Conservation (phyloP, 2,113 vertebrate species). For the Collichthys lucidus region DNA sequence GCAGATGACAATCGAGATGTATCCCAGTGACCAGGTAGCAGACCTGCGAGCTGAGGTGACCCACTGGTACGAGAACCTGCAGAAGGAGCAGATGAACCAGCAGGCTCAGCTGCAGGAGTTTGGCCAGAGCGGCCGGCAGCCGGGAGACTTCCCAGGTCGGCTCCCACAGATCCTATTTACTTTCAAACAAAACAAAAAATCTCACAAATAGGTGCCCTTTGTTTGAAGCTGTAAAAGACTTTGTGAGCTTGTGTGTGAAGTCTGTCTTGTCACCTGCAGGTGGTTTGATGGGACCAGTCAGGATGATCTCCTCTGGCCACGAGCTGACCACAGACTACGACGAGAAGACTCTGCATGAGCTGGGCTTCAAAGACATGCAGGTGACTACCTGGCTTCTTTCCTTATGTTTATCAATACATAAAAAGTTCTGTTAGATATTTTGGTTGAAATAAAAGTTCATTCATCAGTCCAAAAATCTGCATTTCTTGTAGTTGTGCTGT, state of each 20-base stretch:
- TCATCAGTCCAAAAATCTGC: not conserved
- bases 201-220: not conserved
- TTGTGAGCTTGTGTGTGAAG: not conserved
- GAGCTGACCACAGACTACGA: conserved; percentile 99
- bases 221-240: not conserved
- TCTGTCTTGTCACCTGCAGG: conserved; percentile 79
- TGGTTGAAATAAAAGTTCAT: not conserved
- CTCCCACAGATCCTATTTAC: not conserved
- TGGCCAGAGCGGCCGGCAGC: conserved; percentile 92
- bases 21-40: conserved; percentile 98
- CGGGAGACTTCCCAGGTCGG: conserved; percentile 93
- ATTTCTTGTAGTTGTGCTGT: not conserved
- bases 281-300: conserved; percentile 97
- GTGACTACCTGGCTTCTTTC: conserved; percentile 53
- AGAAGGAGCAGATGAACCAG: conserved; percentile 98
- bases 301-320: conserved; percentile 99
- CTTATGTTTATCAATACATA: not conserved
- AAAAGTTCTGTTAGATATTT: not conserved
- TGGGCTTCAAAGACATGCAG: conserved; percentile 99
- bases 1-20: conserved; percentile 99
- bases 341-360: conserved; percentile 96
- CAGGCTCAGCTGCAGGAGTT: conserved; percentile 99
- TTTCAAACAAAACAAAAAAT: not conserved
- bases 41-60: conserved; percentile 98
- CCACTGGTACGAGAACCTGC: conserved; percentile 99